Percentiles rank a stretch among this genome's conserved stretches.
These are phyloP conservation scores for Thymelicus acteon DNA, from an alignment of 2,888 invertebrate species.

Conservation along the genomic window DNA sequence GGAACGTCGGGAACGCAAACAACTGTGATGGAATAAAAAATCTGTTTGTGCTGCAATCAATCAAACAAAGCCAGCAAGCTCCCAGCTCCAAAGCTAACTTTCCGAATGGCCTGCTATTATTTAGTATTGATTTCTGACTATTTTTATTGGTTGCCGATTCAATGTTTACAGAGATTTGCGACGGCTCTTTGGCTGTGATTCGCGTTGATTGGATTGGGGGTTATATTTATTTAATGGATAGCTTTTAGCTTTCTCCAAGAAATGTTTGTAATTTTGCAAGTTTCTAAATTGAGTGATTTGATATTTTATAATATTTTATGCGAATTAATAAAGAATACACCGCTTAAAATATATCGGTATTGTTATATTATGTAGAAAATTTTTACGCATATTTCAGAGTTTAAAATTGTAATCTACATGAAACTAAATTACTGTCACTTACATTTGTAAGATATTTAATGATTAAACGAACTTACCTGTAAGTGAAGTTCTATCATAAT, in stretches of 20 bases:
- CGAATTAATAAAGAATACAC: not conserved
- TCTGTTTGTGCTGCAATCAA: conserved; percentile 79
- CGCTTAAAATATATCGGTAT: too few relatives aligned
- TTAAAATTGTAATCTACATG: too few relatives aligned
- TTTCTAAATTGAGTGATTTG: not conserved
- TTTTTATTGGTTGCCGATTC: conserved; percentile 67
- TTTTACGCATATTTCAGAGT: too few relatives aligned
- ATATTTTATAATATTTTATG: too few relatives aligned
- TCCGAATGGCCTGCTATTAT: conserved; percentile 67
- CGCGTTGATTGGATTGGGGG: conserved; percentile 57
- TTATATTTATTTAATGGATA: conserved; percentile 35
- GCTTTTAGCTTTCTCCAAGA: not conserved
- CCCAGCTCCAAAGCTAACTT: conserved; percentile 72
- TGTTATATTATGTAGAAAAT: too few relatives aligned
- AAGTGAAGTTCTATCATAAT: too few relatives aligned
- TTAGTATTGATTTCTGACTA: conserved; percentile 75
- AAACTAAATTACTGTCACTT: not conserved
- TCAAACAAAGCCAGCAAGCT: conserved; percentile 74
- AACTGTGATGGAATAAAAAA: conserved; percentile 71
- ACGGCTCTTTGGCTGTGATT: conserved; percentile 61
- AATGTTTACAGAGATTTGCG: conserved; percentile 69
- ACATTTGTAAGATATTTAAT: too few relatives aligned
- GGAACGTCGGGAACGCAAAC: conserved; percentile 57
- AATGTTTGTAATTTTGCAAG: not conserved
- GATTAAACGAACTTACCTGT: too few relatives aligned